Percentiles rank a stretch among this genome's conserved stretches.
phyloP scores from a whole-genome alignment of 2,113 vertebrate species.

The Cololabis saira region DNA sequence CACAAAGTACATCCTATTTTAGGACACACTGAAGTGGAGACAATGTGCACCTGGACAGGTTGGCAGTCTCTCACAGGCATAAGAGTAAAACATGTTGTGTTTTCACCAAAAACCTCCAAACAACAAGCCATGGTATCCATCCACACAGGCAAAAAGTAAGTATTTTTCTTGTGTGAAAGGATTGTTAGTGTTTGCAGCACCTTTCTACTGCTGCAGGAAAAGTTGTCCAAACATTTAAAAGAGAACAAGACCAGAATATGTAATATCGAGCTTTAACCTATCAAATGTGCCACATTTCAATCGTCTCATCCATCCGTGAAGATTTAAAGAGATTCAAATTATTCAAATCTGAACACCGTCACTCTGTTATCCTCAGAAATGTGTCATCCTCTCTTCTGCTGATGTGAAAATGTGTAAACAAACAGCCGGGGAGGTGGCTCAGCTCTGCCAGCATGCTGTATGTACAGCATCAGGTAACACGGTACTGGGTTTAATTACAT shows the following conservation, averaged over 20 bases:
- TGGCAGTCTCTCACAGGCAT: not conserved
- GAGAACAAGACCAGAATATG: slow-evolving; percentile 9
- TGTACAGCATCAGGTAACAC: slow-evolving; percentile 64
- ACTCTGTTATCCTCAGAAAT: no score
- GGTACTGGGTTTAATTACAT: slow-evolving; percentile 72
- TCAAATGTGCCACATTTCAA: slow-evolving; percentile 7
- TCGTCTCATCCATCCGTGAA: not conserved
- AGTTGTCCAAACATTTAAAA: not conserved
- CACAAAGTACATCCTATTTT: slow-evolving; percentile 15
- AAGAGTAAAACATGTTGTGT: not conserved
- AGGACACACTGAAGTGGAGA: slow-evolving; percentile 8
- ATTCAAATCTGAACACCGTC: no score
- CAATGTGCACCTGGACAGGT: slow-evolving; percentile 11
- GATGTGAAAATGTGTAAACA: slow-evolving; percentile 33
- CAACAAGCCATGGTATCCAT: not conserved
- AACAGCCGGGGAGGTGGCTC: slow-evolving; percentile 27
- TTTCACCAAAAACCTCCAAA: not conserved
- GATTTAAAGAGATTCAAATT: no score
- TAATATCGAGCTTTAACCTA: slow-evolving; percentile 15
- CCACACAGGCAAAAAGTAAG: not conserved
- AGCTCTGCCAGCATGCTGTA: slow-evolving; percentile 19
- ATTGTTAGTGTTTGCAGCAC: not conserved
- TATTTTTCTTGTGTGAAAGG: not conserved
- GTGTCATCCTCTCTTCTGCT: slow-evolving; percentile 12
- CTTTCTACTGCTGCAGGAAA: not conserved